Evolutionary conservation across 2,888 invertebrate genomes (phyloP).

Genomic region (Rotaria socialis): DNA sequence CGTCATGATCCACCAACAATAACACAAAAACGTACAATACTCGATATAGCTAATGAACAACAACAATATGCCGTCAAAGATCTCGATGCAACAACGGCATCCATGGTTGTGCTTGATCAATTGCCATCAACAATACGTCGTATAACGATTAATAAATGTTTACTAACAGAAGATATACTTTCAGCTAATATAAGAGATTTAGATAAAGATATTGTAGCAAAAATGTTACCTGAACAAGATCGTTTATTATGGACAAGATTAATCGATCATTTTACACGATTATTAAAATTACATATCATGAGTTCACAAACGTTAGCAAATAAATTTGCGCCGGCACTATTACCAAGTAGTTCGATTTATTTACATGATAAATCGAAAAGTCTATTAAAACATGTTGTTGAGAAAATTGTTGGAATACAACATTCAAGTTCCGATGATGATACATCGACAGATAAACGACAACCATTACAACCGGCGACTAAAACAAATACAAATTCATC

Average conservation of each 20-base stretch:
- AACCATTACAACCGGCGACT: not conserved
- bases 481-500: not conserved
- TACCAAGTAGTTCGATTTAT: not conserved
- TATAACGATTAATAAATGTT: not conserved
- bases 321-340: not conserved
- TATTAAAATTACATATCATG: not conserved
- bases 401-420: not conserved
- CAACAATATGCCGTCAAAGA: not conserved
- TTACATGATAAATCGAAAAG: not conserved
- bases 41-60: not conserved
- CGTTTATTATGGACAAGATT: not conserved
- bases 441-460: not conserved
- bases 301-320: not conserved
- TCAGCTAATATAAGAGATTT: not conserved
- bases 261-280: constrained; percentile 25
- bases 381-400: not conserved
- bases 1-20: constrained; percentile 12
- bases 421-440: not conserved
- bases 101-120: constrained; percentile 12
- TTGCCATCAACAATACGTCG: constrained; percentile 12
- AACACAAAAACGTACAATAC: not conserved
- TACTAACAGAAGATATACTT: constrained; percentile 28
- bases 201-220: not conserved
- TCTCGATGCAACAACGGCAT: not conserved
- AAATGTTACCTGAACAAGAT: not conserved